Conservation (phyloP, 2,888 invertebrate genomes). For the Allolobophora icterica region DNA sequence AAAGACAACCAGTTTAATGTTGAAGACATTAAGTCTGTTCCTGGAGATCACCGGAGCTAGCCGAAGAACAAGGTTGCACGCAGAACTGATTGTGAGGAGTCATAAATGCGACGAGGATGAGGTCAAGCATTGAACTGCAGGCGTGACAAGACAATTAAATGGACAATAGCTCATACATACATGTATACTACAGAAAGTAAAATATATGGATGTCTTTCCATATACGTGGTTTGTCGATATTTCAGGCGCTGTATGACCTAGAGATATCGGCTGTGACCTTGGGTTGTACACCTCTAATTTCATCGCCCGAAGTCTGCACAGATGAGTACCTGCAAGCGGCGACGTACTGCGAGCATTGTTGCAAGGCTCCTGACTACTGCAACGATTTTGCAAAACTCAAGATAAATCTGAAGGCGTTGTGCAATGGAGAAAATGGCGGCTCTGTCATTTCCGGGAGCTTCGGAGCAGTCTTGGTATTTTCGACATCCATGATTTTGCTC, state of each 20-base stretch:
- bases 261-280: conserved; percentile 5
- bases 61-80: too few species aligned
- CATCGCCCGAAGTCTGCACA: background rate
- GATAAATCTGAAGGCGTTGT: background rate
- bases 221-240: background rate
- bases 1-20: too few species aligned
- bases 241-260: background rate
- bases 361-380: background rate
- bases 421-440: background rate
- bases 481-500: background rate
- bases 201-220: too few species aligned
- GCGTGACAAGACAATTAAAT: too few species aligned
- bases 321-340: background rate
- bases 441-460: background rate
- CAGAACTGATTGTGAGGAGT: too few species aligned
- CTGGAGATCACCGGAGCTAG: too few species aligned
- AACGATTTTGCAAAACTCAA: background rate
- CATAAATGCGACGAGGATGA: too few species aligned
- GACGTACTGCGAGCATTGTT: background rate
- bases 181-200: too few species aligned
- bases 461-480: background rate
- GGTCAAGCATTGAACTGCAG: too few species aligned
- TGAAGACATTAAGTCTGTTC: too few species aligned
- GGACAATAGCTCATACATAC: too few species aligned
- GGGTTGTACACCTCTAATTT: background rate